Evolutionary conservation across 1,140 invertebrate genomes (phyloP).

Genomic region (Fopius arisanus): DNA sequence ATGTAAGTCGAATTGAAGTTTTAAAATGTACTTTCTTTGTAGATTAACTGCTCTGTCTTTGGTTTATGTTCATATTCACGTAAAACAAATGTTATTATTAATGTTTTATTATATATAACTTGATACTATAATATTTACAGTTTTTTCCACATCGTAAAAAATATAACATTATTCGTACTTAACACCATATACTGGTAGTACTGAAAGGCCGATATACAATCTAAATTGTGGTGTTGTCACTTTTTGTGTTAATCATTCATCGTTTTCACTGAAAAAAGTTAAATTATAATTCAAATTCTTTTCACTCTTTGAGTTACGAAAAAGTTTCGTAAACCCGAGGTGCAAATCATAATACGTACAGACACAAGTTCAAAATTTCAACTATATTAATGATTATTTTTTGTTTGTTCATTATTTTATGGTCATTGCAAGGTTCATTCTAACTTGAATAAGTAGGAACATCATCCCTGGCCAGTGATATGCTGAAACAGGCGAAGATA

Average conservation of each 20-base stretch:
- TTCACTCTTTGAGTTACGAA: background rate
- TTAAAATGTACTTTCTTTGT: background rate
- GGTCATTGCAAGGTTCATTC: background rate
- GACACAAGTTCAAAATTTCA: constrained; percentile 3
- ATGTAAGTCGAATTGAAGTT: too few relatives aligned
- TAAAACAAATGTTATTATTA: constrained; percentile 31
- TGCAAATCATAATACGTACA: constrained; percentile 37
- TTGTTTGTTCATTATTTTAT: constrained; percentile 39
- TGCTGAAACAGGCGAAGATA: constrained; percentile 41
- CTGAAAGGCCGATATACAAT: constrained; percentile 63
- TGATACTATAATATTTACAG: constrained; percentile 63
- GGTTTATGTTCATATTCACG: background rate
- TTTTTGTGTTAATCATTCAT: constrained; percentile 21
- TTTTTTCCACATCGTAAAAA: constrained; percentile 63
- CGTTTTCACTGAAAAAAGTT: background rate
- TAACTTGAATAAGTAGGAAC: constrained; percentile 8
- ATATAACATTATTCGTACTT: constrained; percentile 64
- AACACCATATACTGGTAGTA: constrained; percentile 64
- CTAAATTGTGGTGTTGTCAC: constrained; percentile 56
- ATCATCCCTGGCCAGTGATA: constrained; percentile 38
- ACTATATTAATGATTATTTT: background rate
- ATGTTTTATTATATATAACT: constrained; percentile 55
- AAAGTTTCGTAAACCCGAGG: constrained; percentile 41
- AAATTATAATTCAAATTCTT: background rate
- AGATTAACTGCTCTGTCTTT: too few relatives aligned